These are phyloP conservation scores for Goniozus legneri DNA, from an alignment of 1,140 invertebrate species.

Conservation along the genomic window DNA sequence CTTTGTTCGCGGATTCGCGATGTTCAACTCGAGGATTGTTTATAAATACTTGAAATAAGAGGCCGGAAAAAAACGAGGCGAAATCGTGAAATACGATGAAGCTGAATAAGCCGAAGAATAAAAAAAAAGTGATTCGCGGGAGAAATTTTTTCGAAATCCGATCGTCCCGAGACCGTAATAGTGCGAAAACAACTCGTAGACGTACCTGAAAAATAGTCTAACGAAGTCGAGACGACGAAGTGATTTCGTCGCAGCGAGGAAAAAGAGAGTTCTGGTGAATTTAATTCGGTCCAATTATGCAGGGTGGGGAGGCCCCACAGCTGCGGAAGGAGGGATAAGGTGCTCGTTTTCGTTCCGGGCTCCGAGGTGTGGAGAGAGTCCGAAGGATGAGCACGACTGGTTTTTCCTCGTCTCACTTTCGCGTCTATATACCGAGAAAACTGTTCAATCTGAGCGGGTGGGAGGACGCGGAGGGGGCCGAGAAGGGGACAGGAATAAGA, in stretches of 20 bases:
- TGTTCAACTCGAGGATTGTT: no score
- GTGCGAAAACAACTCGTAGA: not conserved
- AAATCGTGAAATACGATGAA: no score
- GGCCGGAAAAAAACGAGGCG: no score
- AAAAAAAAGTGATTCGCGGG: no score
- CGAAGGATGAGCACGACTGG: conserved; percentile 14
- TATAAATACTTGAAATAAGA: no score
- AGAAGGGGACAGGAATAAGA: conserved; percentile 22
- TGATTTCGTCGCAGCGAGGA: conserved; percentile 1
- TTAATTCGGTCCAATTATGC: conserved; percentile 20
- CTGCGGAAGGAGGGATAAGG: not conserved
- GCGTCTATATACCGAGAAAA: conserved; percentile 15
- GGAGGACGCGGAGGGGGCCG: conserved; percentile 17
- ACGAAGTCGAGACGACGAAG: not conserved
- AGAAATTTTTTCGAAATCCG: not conserved
- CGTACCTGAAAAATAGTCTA: not conserved
- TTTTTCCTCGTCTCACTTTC: no score
- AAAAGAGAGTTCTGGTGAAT: conserved; percentile 5
- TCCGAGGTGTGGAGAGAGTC: conserved; percentile 8
- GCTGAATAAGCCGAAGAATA: no score
- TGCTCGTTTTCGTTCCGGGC: not conserved
- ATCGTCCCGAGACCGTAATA: not conserved
- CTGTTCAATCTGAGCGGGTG: conserved; percentile 24
- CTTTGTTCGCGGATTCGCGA: no score
- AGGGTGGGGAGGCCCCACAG: conserved; percentile 1